Conservation (phyloP, 2,888 invertebrate species). For the Limenitis arthemis region DNA sequence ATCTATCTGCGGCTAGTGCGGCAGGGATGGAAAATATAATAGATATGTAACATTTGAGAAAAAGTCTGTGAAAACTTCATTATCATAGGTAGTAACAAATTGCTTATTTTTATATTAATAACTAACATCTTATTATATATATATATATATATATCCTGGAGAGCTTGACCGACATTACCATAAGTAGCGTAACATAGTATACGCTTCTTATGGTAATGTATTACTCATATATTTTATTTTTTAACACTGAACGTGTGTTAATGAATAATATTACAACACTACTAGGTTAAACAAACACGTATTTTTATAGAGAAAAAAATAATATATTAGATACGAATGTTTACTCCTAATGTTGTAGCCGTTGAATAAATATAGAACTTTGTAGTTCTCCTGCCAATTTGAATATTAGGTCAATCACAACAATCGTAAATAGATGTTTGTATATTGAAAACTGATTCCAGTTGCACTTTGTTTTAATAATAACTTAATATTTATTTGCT, state of each 20-base stretch:
- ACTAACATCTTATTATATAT: too few species aligned
- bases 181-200: too few species aligned
- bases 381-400: conserved; percentile 15
- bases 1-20: conserved; percentile 94
- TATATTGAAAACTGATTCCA: conserved; percentile 1
- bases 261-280: too few species aligned
- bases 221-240: too few species aligned
- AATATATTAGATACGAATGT: not conserved
- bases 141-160: too few species aligned
- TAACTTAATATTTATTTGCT: not conserved
- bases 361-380: conserved; percentile 8
- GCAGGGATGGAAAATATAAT: conserved; percentile 71
- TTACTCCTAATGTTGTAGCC: conserved; percentile 7
- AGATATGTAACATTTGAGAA: not conserved
- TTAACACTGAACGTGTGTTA: too few species aligned
- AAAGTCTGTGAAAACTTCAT: not conserved
- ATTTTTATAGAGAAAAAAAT: too few species aligned
- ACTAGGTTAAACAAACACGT: too few species aligned
- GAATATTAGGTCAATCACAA: conserved; percentile 15
- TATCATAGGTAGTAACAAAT: too few species aligned
- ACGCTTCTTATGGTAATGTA: too few species aligned
- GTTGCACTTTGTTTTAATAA: not conserved
- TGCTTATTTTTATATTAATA: too few species aligned
- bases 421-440: conserved; percentile 3
- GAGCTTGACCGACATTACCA: too few species aligned